phyloP scores from a whole-genome alignment of 2,888 invertebrate genomes.

The Xanthia togata region DNA sequence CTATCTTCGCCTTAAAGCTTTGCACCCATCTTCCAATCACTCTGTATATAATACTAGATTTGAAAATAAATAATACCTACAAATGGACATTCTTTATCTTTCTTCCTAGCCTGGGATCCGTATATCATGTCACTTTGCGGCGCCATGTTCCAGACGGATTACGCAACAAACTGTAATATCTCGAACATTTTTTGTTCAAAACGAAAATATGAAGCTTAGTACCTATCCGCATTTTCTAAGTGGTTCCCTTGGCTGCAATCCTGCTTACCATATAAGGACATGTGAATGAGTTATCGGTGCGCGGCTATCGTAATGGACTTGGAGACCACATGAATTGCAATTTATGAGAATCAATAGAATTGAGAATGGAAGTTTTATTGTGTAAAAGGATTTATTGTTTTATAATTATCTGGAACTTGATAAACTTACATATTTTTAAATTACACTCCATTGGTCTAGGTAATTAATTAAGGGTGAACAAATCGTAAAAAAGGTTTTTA shows the following conservation, averaged over 20 bases:
- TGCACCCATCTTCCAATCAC: too few species aligned
- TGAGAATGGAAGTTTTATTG: conserved; percentile 11
- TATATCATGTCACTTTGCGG: conserved; percentile 31
- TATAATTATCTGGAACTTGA: background rate
- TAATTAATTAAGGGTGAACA: too few species aligned
- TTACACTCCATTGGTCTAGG: too few species aligned
- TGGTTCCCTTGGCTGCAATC: conserved; percentile 68
- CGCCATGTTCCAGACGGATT: conserved; percentile 66
- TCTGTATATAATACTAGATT: too few species aligned
- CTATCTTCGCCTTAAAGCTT: too few species aligned
- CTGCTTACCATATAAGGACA: conserved; percentile 79
- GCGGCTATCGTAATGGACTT: conserved; percentile 64
- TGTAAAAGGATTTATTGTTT: conserved; percentile 12
- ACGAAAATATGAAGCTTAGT: conserved; percentile 76
- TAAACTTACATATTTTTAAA: background rate
- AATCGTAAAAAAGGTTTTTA: too few species aligned
- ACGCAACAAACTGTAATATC: conserved; percentile 64
- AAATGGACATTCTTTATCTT: conserved; percentile 12
- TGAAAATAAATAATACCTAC: background rate
- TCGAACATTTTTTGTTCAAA: conserved; percentile 71
- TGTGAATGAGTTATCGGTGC: conserved; percentile 79
- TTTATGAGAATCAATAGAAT: conserved; percentile 26
- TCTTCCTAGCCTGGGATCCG: background rate
- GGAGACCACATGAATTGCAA: conserved; percentile 60
- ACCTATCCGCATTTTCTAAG: conserved; percentile 81